phyloP scores from a whole-genome alignment of 2,113 vertebrate species.

The Brachypodius melanocephalos region DNA sequence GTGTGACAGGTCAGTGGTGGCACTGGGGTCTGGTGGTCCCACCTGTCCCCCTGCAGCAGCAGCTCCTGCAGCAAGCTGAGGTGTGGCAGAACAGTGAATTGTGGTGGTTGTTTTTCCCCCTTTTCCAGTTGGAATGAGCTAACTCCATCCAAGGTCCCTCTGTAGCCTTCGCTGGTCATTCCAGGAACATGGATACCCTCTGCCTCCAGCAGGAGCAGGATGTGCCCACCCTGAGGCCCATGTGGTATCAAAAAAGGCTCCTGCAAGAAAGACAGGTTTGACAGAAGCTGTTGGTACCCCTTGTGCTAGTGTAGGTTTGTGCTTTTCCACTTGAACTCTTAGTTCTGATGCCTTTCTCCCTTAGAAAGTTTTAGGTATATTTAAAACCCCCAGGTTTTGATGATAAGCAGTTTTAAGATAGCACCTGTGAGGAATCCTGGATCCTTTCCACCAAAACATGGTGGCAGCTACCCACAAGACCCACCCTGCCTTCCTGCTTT shows the following conservation, averaged over 20 bases:
- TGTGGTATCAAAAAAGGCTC: not conserved
- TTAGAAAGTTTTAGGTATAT: rapidly evolving
- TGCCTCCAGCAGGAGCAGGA: not conserved
- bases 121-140: not conserved
- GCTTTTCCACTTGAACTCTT: not conserved
- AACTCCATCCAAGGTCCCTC: not conserved
- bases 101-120: not conserved
- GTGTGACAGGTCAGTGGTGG: not conserved
- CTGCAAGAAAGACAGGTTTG: not conserved
- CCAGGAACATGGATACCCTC: rapidly evolving
- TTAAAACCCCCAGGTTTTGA: not conserved
- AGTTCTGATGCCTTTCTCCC: not conserved
- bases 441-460: not conserved
- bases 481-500: not conserved
- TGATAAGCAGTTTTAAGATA: not conserved
- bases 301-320: not conserved
- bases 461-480: not conserved
- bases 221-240: rapidly evolving
- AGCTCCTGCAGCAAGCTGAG: not conserved
- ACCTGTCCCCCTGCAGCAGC: not conserved
- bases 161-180: rapidly evolving
- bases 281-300: not conserved
- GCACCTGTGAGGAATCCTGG: not conserved
- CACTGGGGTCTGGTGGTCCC: not conserved
- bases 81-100: rapidly evolving